phyloP scores from a whole-genome alignment of 2,797 vertebrate genomes.

The Muscicapa comitata region DNA sequence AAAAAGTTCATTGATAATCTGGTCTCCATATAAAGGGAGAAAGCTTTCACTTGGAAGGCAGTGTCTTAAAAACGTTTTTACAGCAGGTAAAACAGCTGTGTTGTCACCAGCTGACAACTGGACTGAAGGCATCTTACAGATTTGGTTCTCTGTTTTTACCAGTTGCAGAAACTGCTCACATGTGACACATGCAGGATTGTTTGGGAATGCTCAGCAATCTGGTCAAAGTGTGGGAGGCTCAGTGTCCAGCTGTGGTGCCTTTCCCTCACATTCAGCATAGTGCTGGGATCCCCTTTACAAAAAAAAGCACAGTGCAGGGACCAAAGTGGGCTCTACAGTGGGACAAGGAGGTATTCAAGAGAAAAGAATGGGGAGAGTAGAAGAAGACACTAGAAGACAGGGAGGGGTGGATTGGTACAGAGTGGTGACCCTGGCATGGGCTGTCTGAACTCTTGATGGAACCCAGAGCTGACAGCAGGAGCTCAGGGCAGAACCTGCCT shows the following conservation, averaged over 20 bases:
- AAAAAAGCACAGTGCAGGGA: background rate
- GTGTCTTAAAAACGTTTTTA: background rate
- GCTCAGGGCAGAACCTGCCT: background rate
- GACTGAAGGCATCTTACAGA: background rate
- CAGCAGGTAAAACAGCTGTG: background rate
- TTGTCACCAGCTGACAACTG: background rate
- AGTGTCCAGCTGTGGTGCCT: fast-evolving
- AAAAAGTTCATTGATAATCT: constrained; percentile 2
- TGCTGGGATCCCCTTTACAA: background rate
- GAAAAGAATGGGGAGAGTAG: background rate
- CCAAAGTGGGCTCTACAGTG: background rate
- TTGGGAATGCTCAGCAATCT: background rate
- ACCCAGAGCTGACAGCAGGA: background rate
- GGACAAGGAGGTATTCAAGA: background rate
- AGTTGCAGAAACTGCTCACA: background rate
- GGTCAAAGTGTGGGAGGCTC: background rate
- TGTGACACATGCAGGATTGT: background rate
- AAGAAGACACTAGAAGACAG: background rate
- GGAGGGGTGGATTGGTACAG: background rate
- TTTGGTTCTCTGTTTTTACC: background rate
- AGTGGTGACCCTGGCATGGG: background rate
- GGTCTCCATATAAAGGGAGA: background rate
- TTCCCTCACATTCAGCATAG: background rate
- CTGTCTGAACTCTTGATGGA: background rate
- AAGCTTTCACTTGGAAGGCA: background rate